phyloP scores from a whole-genome alignment of 2,113 vertebrate species.

The Capra hircus region DNA sequence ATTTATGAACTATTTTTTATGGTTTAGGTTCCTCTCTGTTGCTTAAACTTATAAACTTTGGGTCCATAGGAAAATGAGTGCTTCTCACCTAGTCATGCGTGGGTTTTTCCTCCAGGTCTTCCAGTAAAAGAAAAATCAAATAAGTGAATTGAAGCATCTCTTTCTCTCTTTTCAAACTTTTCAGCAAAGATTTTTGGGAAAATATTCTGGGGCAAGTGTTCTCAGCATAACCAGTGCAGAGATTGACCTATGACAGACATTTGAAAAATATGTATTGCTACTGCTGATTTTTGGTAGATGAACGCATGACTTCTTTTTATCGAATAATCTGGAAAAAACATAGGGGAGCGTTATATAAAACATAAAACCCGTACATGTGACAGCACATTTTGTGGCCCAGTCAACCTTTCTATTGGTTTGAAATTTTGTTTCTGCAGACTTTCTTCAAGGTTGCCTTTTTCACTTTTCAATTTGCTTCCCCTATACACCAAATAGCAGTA shows the following conservation, averaged over 20 bases:
- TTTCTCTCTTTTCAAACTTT: constrained; percentile 6
- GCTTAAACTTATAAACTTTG: not conserved
- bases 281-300: not conserved
- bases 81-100: not conserved
- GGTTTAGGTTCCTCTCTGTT: not conserved
- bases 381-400: not conserved
- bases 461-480: not conserved
- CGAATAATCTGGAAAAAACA: not conserved
- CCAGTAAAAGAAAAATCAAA: not conserved
- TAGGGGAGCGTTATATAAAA: not conserved
- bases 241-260: not conserved
- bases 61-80: not conserved
- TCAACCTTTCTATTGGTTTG: not conserved
- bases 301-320: not conserved
- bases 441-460: not conserved
- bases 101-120: not conserved
- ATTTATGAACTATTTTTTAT: not conserved
- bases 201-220: not conserved
- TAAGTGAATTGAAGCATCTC: not conserved
- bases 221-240: not conserved
- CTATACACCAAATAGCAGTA: not conserved
- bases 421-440: not conserved
- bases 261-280: not conserved
- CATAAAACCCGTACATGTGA: not conserved
- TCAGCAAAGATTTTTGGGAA: not conserved